phyloP scores from a whole-genome alignment of 1,140 invertebrate genomes.

The Drosophila ercepeae region DNA sequence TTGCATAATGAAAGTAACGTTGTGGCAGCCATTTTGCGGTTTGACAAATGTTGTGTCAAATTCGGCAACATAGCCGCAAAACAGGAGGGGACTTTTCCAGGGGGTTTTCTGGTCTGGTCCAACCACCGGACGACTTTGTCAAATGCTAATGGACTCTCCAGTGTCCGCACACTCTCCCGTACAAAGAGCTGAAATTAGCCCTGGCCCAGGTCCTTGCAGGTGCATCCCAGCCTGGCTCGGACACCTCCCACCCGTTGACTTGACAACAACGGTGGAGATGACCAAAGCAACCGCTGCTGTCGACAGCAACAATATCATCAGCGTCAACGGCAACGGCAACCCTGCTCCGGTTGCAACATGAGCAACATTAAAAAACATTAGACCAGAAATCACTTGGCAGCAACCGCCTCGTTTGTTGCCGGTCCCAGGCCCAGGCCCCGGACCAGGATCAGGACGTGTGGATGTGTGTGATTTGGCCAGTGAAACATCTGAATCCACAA shows the following conservation, averaged over 20 bases:
- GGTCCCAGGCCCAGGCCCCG: neutral
- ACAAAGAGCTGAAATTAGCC: slow-evolving; percentile 69
- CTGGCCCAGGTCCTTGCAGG: slow-evolving; percentile 37
- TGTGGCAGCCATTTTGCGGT: slow-evolving; percentile 77
- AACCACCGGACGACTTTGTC: slow-evolving; percentile 72
- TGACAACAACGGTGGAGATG: slow-evolving; percentile 70
- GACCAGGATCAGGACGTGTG: slow-evolving; percentile 14
- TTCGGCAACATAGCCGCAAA: slow-evolving; percentile 73
- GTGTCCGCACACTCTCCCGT: slow-evolving; percentile 17
- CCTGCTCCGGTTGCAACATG: slow-evolving; percentile 56
- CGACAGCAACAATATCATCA: slow-evolving; percentile 82
- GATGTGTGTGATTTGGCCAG: slow-evolving; percentile 14
- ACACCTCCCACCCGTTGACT: slow-evolving; percentile 54
- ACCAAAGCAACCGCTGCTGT: slow-evolving; percentile 78
- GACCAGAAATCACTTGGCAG: slow-evolving; percentile 79
- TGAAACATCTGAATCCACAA: slow-evolving; percentile 74
- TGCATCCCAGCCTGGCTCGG: slow-evolving; percentile 18
- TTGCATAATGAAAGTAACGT: slow-evolving; percentile 81
- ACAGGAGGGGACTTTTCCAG: neutral
- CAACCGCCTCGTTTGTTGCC: slow-evolving; percentile 77
- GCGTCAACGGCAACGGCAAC: slow-evolving; percentile 38
- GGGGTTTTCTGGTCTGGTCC: slow-evolving; percentile 9
- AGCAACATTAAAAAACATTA: slow-evolving; percentile 81
- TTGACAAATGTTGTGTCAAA: slow-evolving; percentile 82
- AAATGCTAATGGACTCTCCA: slow-evolving; percentile 76